Conservation (phyloP, 2,797 vertebrate genomes). For the Steatocranus sp. region DNA sequence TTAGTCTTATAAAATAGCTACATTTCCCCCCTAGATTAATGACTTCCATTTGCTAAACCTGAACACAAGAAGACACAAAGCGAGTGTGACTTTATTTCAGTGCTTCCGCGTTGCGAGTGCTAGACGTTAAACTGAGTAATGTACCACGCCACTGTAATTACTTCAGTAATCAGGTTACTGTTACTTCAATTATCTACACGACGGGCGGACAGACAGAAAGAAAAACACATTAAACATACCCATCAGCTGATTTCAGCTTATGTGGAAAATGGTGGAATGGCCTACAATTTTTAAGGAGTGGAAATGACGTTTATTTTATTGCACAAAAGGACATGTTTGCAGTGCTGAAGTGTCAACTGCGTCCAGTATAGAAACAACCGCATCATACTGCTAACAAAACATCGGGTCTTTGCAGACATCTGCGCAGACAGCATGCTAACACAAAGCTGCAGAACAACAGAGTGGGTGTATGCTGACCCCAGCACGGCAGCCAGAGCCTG, state of each 20-base stretch:
- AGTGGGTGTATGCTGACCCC: neutral
- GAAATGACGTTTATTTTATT: neutral
- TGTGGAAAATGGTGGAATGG: neutral
- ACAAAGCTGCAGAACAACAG: neutral
- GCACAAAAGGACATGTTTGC: neutral
- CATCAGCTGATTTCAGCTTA: neutral
- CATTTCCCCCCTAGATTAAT: neutral
- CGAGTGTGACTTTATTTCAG: neutral
- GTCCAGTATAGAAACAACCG: neutral
- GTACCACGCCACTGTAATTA: neutral
- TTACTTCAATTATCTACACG: neutral
- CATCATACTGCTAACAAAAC: neutral
- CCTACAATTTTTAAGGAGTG: neutral
- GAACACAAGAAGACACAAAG: neutral
- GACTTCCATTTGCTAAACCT: neutral
- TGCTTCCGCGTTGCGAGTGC: neutral
- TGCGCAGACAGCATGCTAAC: neutral
- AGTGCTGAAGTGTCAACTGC: neutral
- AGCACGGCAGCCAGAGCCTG: neutral
- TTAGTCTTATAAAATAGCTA: neutral
- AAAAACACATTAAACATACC: neutral
- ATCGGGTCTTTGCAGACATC: neutral
- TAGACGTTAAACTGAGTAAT: neutral
- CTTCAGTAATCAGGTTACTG: neutral
- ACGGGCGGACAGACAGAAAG: neutral